A percentile compares a stretch with the other conserved stretches of the same genome.
Evolutionary conservation across 2,113 vertebrate genomes (phyloP).

Genomic region (Barbus barbus): DNA sequence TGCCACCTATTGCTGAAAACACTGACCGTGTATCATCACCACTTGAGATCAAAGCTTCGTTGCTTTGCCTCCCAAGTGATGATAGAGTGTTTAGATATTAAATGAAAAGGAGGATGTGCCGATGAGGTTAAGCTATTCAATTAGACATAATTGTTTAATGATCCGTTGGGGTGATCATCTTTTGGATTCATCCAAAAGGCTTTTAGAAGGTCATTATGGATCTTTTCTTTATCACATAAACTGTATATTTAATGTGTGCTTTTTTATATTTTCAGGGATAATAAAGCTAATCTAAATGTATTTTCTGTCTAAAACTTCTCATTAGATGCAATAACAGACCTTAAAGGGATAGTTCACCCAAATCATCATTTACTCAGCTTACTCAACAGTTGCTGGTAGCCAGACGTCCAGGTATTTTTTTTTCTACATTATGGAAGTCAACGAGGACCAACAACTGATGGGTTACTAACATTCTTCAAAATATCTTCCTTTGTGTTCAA

Average conservation of each 20-base stretch:
- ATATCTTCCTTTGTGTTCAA: too few relatives aligned
- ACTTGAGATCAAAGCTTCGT: neutral
- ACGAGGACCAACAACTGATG: neutral
- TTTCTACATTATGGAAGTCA: neutral
- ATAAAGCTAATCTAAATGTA: neutral
- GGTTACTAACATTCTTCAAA: neutral
- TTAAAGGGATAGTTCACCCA: neutral
- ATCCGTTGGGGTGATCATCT: slow-evolving; percentile 15
- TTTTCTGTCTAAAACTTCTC: neutral
- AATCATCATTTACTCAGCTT: neutral
- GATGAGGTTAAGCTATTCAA: slow-evolving; percentile 22
- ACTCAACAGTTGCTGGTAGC: neutral
- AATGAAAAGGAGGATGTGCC: slow-evolving; percentile 10
- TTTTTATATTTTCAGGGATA: neutral
- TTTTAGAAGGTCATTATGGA: slow-evolving; percentile 7
- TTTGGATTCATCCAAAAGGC: slow-evolving; percentile 6
- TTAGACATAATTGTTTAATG: slow-evolving; percentile 19
- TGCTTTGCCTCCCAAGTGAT: slow-evolving; percentile 9
- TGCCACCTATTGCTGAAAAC: slow-evolving; percentile 74
- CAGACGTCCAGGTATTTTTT: neutral
- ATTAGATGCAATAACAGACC: neutral
- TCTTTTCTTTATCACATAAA: neutral
- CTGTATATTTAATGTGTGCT: neutral
- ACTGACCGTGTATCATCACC: neutral
- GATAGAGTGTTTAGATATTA: slow-evolving; percentile 17